These are phyloP conservation scores for Drosophila demipolita DNA, from an alignment of 2,888 invertebrate species.

Conservation along the genomic window DNA sequence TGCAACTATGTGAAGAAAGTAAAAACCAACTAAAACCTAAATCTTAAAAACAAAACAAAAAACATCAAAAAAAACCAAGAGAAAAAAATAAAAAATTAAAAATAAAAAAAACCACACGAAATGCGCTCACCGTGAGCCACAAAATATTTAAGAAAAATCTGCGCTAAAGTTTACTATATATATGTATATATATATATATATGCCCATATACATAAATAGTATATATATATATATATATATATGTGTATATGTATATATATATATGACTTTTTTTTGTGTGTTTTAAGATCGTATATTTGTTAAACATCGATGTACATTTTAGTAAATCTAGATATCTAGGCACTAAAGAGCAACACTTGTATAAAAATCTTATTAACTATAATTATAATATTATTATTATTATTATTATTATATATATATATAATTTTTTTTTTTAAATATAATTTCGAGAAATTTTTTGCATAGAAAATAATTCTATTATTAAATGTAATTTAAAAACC, in stretches of 20 bases:
- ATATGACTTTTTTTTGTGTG: slow-evolving; percentile 39
- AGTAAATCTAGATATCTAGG: slow-evolving; percentile 67
- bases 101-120: slow-evolving; percentile 33
- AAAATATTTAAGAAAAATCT: slow-evolving; percentile 54
- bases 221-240: slow-evolving; percentile 27
- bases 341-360: slow-evolving; percentile 71
- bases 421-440: slow-evolving; percentile 42
- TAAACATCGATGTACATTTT: slow-evolving; percentile 73
- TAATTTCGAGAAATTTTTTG: slow-evolving; percentile 61
- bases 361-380: slow-evolving; percentile 54
- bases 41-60: slow-evolving; percentile 19
- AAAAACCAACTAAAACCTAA: slow-evolving; percentile 41
- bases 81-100: slow-evolving; percentile 16
- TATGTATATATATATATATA: slow-evolving; percentile 13
- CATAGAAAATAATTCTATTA: slow-evolving; percentile 70
- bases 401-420: slow-evolving; percentile 28
- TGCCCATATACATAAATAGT: slow-evolving; percentile 21
- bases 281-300: slow-evolving; percentile 63
- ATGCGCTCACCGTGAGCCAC: slow-evolving; percentile 42
- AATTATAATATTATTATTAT: slow-evolving; percentile 39
- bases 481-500: slow-evolving; percentile 69
- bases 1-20: slow-evolving; percentile 38
- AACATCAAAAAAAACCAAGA: background rate
- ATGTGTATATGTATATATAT: slow-evolving; percentile 23
- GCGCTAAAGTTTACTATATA: slow-evolving; percentile 57